phyloP scores from a whole-genome alignment of 2,888 invertebrate species.

The Diarsia rubi region DNA sequence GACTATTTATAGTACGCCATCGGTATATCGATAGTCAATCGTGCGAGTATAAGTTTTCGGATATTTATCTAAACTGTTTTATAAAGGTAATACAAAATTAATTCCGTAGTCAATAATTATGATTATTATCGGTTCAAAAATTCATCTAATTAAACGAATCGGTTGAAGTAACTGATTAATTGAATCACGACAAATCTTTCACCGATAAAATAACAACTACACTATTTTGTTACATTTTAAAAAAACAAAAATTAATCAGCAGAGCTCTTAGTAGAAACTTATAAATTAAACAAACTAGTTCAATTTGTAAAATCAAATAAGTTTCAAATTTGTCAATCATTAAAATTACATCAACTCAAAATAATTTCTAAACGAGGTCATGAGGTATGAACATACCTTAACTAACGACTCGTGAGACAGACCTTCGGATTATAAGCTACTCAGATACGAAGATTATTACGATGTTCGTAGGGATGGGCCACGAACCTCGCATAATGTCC shows the following conservation, averaged over 20 bases:
- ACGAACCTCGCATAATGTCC: conserved; percentile 33
- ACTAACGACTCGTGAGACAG: background rate
- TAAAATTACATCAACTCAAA: background rate
- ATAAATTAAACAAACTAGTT: background rate
- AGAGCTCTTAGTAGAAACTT: background rate
- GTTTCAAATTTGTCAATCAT: background rate
- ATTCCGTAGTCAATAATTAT: too few species aligned
- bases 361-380: conserved; percentile 2
- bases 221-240: background rate
- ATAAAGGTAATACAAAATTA: too few species aligned
- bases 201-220: too few species aligned
- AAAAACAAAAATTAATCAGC: background rate
- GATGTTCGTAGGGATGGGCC: conserved; percentile 7
- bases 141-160: too few species aligned
- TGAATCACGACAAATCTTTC: too few species aligned
- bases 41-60: too few species aligned
- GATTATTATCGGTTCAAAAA: too few species aligned
- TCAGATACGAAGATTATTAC: conserved; percentile 29
- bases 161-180: too few species aligned
- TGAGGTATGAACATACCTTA: background rate
- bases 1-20: background rate
- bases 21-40: too few species aligned
- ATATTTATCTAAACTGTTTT: too few species aligned
- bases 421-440: conserved; percentile 29
- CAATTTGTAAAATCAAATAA: background rate